Evolutionary conservation across 1,140 invertebrate species (phyloP), one percentile per base, ranked within the genome.

Genomic region (Solen grandis): DNA sequence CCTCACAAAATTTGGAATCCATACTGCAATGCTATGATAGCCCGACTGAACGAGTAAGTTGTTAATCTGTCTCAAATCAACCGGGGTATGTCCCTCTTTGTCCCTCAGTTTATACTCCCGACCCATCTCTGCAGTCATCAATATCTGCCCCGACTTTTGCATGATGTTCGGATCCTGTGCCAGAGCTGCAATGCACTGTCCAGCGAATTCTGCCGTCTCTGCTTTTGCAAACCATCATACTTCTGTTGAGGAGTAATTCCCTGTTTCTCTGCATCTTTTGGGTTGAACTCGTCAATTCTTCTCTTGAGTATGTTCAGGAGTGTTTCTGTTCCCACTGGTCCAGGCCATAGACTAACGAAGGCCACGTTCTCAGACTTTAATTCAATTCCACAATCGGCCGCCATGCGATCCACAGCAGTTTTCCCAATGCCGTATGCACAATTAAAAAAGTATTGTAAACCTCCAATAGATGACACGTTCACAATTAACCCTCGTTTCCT

Each of bases 281-380:
- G n/a, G 3, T 16, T 19, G 5, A 19, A 41, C n/a, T n/a, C n/a
- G n/a, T n/a, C n/a, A n/a, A n/a, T n/a, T n/a, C 10, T n/a, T n/a
- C n/a, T n/a, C n/a, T n/a, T n/a, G n/a, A n/a, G n/a, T n/a, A 16
- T 59, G 22, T 33, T 19, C 5, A 27, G 27, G 2, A 88, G 25
- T 8, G 57, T 59, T 85, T 93, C 93, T 4, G 92, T 93, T 46
- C 86, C 73, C 2, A 93, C 92, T 19, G 88, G 75, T 54, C 92
- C 92, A 16, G 92, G 93, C 90, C 92, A 93, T 2, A 93, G 31
- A n/a, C n/a, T n/a, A n/a, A n/a, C n/a, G n/a, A n/a, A n/a, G n/a
- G n/a, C n/a, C n/a, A n/a, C n/a, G n/a, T 88, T 88, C 33, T 88
- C 81, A 68, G 88, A 84, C 41, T 86, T 80, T 5, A 93, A 84